phyloP scores from a whole-genome alignment of 2,797 vertebrate species.

The Nannoperca obscura region DNA sequence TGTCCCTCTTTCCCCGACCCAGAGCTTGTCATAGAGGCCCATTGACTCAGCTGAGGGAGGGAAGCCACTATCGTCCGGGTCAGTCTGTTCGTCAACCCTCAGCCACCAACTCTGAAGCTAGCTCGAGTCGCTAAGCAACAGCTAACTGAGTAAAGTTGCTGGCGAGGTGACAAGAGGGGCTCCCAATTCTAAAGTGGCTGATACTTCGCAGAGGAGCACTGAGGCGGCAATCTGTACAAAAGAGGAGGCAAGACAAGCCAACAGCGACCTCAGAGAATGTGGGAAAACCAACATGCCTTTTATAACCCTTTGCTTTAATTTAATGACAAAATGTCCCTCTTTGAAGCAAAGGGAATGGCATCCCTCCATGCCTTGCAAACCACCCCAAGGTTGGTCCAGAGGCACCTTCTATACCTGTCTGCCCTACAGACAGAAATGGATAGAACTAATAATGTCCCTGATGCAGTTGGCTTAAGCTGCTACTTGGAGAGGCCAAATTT shows the following conservation, averaged over 20 bases:
- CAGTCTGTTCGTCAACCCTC: slow-evolving; percentile 69
- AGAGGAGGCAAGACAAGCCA: slow-evolving; percentile 65
- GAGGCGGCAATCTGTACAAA: slow-evolving; percentile 74
- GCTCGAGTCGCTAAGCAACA: slow-evolving; percentile 84
- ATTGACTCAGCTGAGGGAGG: slow-evolving; percentile 72
- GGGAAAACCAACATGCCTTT: slow-evolving; percentile 75
- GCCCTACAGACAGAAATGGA: slow-evolving; percentile 31
- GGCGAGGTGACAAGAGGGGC: slow-evolving; percentile 75
- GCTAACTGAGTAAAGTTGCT: slow-evolving; percentile 76
- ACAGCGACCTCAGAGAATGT: slow-evolving; percentile 71
- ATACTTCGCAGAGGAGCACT: slow-evolving; percentile 74
- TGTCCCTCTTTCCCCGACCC: slow-evolving; percentile 60
- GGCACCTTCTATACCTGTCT: slow-evolving; percentile 59
- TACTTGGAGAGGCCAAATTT: slow-evolving; percentile 70
- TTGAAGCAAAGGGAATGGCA: slow-evolving; percentile 49
- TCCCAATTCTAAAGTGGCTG: slow-evolving; percentile 76
- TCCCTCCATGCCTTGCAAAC: slow-evolving; percentile 21
- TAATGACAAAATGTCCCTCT: slow-evolving; percentile 57
- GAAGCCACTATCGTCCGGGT: slow-evolving; percentile 70
- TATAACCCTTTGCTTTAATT: slow-evolving; percentile 58
- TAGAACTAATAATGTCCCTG: slow-evolving; percentile 32
- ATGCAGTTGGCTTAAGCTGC: slow-evolving; percentile 61
- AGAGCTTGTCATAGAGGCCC: slow-evolving; percentile 72
- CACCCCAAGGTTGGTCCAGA: not conserved
- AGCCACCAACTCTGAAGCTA: slow-evolving; percentile 58